These are phyloP conservation scores for Platichthys stellatus DNA, from an alignment of 2,113 vertebrate genomes.

Conservation along the genomic window DNA sequence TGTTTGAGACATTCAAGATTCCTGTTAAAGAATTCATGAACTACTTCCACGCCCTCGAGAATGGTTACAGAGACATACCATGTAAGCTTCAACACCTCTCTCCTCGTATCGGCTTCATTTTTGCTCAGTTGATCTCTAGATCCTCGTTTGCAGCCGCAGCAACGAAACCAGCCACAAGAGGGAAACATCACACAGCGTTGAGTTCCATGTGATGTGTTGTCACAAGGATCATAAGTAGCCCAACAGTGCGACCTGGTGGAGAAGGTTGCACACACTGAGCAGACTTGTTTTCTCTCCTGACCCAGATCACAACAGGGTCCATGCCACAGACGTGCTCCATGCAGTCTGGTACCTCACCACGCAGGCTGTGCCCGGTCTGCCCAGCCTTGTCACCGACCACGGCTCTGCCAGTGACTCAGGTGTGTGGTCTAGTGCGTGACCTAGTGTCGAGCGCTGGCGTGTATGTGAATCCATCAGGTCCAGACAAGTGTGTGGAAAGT, in stretches of 20 bases:
- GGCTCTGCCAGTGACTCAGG: constrained; percentile 93
- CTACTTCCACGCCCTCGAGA: constrained; percentile 98
- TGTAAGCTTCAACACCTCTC: constrained; percentile 84
- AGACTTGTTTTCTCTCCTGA: constrained; percentile 24
- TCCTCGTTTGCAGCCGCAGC: constrained; percentile 13
- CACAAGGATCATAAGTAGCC: constrained; percentile 1
- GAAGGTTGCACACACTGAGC: background rate
- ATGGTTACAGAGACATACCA: constrained; percentile 96
- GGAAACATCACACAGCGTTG: constrained; percentile 18
- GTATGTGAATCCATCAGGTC: background rate
- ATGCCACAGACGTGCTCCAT: constrained; percentile 97
- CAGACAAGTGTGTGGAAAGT: background rate
- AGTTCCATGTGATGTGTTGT: constrained; percentile 2
- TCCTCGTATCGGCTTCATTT: background rate
- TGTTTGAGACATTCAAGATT: constrained; percentile 97
- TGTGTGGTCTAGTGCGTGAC: constrained; percentile 47
- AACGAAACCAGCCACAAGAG: constrained; percentile 47
- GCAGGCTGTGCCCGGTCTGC: constrained; percentile 92
- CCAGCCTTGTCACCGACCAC: constrained; percentile 87
- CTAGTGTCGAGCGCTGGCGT: background rate
- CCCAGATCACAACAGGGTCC: constrained; percentile 97
- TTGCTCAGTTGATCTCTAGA: background rate
- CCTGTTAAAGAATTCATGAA: constrained; percentile 97
- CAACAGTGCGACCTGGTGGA: constrained; percentile 69
- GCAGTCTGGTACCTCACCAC: constrained; percentile 98